These are phyloP conservation scores for Mirounga angustirostris DNA, from an alignment of 2,113 vertebrate genomes.

Conservation along the genomic window DNA sequence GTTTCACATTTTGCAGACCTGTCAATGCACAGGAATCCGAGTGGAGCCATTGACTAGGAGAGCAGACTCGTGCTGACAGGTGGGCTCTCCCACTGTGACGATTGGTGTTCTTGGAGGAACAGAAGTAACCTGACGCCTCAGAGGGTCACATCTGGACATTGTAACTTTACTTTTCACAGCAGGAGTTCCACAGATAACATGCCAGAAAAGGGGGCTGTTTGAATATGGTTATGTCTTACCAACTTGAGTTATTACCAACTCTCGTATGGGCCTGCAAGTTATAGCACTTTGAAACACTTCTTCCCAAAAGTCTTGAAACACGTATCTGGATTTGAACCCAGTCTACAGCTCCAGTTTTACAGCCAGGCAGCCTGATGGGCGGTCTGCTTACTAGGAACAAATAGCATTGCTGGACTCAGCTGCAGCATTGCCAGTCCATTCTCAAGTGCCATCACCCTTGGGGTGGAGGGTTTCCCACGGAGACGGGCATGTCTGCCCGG, in stretches of 20 bases:
- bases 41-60: background rate
- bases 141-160: background rate
- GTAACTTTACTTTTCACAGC: background rate
- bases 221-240: background rate
- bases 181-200: background rate
- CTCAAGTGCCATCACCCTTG: background rate
- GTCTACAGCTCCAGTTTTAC: background rate
- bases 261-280: background rate
- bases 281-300: background rate
- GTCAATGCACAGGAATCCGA: background rate
- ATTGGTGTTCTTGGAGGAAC: background rate
- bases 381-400: background rate
- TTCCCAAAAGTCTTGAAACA: background rate
- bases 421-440: rapidly evolving
- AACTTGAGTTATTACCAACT: background rate
- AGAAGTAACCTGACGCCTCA: background rate
- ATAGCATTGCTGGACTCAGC: background rate
- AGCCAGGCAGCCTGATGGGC: background rate
- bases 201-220: background rate
- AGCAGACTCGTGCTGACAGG: background rate
- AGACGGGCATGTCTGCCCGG: background rate
- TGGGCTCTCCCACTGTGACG: rapidly evolving
- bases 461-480: background rate
- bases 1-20: background rate
- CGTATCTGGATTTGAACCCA: background rate